Evolutionary conservation across 1,140 invertebrate species (phyloP), one percentile per base, ranked within the genome.

Genomic region (Chymomyza costata): DNA sequence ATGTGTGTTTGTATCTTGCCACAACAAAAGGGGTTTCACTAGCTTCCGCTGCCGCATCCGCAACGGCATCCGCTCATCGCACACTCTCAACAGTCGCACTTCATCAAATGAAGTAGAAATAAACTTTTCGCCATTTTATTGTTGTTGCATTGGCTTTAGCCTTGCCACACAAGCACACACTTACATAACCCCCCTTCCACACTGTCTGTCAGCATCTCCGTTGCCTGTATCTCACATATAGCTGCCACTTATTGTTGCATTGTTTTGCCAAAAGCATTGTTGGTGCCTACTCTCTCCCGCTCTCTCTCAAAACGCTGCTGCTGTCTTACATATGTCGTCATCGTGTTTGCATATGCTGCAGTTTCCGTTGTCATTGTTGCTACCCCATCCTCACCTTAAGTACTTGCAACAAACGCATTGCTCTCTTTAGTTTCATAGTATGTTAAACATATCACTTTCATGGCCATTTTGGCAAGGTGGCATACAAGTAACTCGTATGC

Each of bases 1-100:
- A 16, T 60, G 40, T 60, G 35, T 45, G 19, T 62, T 35, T 40
- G 60, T 54, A 34, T 52, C 55, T 55, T 49, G 39, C 47, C 49
- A 51, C 59, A 64, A 69, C 65, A 69, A 59, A 70, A n/a, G 48
- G 58, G 60, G 60, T 47, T 70, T 70, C 66, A 59, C 55, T 34
- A 54, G 69, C 61, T 65, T 70, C 66, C 55, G 66, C 55, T 44
- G 15, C 30, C 16, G 45, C 66, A 58, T 67, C 58, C 52, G 35
- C 15, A 2, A 34, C 8, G 8, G 32, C 32, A 8, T 10, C 32
- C 32, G 32, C 13, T 8, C n/a, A 10, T 34, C 6, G 32, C 32
- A 5, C 13, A 34, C 32, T 14, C 8, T 3, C 32, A 15, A 13
- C 18, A 32, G 28, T 37, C 14, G 30, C 14, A 57, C 37, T 66